These are phyloP conservation scores for Dryomyza anilis DNA, from an alignment of 2,888 invertebrate species.

Conservation along the genomic window DNA sequence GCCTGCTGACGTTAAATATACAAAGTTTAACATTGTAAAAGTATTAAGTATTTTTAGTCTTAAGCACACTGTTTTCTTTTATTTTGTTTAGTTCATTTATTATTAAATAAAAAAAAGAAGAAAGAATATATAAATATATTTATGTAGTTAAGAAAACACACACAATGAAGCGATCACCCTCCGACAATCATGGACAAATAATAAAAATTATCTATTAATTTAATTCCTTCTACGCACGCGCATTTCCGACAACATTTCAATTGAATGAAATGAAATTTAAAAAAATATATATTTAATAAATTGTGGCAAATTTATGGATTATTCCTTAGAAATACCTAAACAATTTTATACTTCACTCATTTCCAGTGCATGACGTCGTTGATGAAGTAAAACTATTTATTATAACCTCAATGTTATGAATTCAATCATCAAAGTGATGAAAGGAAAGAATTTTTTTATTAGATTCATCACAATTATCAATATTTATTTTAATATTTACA, in stretches of 20 bases:
- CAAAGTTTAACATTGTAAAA: conserved; percentile 20
- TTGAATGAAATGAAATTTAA: not conserved
- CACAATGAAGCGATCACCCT: conserved; percentile 28
- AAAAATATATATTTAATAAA: no score
- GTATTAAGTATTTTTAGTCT: conserved; percentile 7
- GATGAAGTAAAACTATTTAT: not conserved
- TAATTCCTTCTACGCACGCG: not conserved
- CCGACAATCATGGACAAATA: conserved; percentile 35
- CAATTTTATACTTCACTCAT: not conserved
- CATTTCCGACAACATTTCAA: not conserved
- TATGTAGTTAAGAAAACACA: conserved; percentile 5
- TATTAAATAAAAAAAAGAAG: not conserved
- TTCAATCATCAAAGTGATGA: no score
- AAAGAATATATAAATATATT: not conserved
- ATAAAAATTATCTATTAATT: not conserved
- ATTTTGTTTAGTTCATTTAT: not conserved
- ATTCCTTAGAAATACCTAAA: not conserved
- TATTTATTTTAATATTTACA: no score
- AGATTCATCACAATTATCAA: no score
- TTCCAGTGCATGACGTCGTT: not conserved
- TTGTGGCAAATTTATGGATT: not conserved
- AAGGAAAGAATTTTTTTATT: no score
- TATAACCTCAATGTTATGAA: no score
- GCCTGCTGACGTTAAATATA: conserved; percentile 54
- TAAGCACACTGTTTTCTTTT: no score